Conservation (phyloP, 2,888 invertebrate species). For the Monochamus alternatus region DNA sequence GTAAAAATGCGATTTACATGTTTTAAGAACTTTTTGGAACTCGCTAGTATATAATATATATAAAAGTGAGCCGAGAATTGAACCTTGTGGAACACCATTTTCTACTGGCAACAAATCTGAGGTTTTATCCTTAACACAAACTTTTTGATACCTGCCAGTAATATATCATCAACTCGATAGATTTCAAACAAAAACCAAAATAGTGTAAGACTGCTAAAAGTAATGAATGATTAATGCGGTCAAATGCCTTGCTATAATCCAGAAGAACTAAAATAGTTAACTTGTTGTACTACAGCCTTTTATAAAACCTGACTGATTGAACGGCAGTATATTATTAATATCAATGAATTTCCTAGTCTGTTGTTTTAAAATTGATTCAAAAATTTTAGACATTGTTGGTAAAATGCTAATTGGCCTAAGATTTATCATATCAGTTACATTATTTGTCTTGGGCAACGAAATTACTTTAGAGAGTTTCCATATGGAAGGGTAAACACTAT, state of each 20-base stretch:
- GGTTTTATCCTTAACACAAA: not conserved
- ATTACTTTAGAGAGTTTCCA: slow-evolving; percentile 27
- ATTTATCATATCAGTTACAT: slow-evolving; percentile 5
- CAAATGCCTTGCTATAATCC: slow-evolving; percentile 8
- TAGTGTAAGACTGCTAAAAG: not conserved
- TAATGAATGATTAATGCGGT: not conserved
- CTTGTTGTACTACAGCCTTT: slow-evolving; percentile 9
- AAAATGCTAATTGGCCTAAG: slow-evolving; percentile 28
- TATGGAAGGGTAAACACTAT: not conserved
- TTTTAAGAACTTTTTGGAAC: too few relatives aligned
- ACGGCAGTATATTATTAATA: not conserved
- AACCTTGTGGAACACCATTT: slow-evolving; percentile 23
- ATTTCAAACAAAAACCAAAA: not conserved
- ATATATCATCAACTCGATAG: not conserved
- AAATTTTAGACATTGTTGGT: slow-evolving; percentile 16
- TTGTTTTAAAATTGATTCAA: slow-evolving; percentile 3
- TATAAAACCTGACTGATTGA: not conserved
- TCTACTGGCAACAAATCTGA: not conserved
- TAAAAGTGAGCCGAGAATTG: slow-evolving; percentile 5
- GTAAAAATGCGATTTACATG: too few relatives aligned
- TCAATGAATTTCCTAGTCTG: slow-evolving; percentile 1
- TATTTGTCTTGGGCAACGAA: slow-evolving; percentile 3
- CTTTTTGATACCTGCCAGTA: not conserved
- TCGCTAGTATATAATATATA: not conserved
- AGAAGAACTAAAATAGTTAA: slow-evolving; percentile 15